A percentile compares a stretch with the other conserved stretches of the same genome.
phyloP scores from a whole-genome alignment of 1,140 invertebrate species.

The Eurosta solidaginis region DNA sequence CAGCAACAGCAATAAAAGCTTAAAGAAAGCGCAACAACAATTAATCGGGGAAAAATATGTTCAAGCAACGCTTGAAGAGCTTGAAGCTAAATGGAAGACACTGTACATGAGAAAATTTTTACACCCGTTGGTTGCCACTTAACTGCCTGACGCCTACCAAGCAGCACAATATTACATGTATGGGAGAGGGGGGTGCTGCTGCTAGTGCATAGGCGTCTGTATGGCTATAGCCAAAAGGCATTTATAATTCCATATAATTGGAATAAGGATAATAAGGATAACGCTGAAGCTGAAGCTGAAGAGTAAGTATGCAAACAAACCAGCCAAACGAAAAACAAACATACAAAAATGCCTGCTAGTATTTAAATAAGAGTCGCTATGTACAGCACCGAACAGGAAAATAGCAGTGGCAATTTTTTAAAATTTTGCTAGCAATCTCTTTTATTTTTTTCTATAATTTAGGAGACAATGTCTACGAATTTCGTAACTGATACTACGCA shows the following conservation, averaged over 20 bases:
- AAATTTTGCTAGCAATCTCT: no score
- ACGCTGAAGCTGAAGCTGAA: not conserved
- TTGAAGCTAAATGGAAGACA: not conserved
- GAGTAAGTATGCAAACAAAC: conserved; percentile 1
- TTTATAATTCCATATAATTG: conserved; percentile 33
- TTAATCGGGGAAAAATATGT: no score
- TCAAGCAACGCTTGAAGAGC: no score
- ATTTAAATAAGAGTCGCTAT: not conserved
- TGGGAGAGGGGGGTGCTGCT: no score
- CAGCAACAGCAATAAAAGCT: not conserved
- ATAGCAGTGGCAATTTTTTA: no score
- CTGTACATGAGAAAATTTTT: conserved; percentile 19
- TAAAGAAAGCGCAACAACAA: not conserved
- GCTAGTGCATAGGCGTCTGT: not conserved
- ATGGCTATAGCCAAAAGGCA: not conserved
- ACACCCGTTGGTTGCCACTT: conserved; percentile 16
- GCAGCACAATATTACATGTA: not conserved
- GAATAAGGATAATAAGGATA: conserved; percentile 31
- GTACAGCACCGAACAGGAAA: no score
- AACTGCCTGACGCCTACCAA: not conserved
- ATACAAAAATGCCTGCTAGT: not conserved
- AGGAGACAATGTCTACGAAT: no score
- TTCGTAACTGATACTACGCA: no score
- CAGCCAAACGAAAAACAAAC: not conserved
- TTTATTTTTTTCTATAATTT: no score